phyloP scores from a whole-genome alignment of 2,797 vertebrate species.

The Phrynocephalus vlangalii region DNA sequence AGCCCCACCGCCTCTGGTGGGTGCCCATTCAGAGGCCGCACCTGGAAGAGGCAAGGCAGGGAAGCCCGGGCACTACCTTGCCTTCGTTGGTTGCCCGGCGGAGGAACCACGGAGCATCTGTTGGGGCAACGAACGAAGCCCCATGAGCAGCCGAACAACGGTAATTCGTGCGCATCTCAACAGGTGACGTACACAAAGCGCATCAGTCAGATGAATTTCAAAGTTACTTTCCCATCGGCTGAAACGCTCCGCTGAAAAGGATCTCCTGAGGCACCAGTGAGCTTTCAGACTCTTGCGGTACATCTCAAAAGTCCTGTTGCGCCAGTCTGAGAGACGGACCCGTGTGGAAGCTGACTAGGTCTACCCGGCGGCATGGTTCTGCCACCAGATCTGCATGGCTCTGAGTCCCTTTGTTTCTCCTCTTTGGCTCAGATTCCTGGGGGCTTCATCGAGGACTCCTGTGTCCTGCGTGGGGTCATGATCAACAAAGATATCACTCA shows the following conservation, averaged over 20 bases:
- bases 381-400: neutral
- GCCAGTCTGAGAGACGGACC: neutral
- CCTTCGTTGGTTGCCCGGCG: too few species aligned
- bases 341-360: neutral
- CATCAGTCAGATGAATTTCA: neutral
- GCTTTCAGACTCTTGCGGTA: neutral
- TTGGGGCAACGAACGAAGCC: too few species aligned
- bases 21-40: too few species aligned
- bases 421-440: constrained; percentile 87
- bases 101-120: too few species aligned
- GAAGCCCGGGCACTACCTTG: too few species aligned
- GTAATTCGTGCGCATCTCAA: too few species aligned
- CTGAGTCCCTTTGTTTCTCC: neutral
- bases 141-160: too few species aligned
- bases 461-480: constrained; percentile 92
- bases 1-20: too few species aligned
- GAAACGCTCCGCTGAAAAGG: neutral
- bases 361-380: too few species aligned
- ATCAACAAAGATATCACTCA: constrained; percentile 96
- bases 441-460: constrained; percentile 91
- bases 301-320: neutral
- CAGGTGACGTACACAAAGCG: too few species aligned
- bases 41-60: too few species aligned
- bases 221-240: neutral
- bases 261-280: neutral